These are phyloP conservation scores for Phylloscopus collybita DNA, from an alignment of 2,797 vertebrate genomes.

Conservation along the genomic window DNA sequence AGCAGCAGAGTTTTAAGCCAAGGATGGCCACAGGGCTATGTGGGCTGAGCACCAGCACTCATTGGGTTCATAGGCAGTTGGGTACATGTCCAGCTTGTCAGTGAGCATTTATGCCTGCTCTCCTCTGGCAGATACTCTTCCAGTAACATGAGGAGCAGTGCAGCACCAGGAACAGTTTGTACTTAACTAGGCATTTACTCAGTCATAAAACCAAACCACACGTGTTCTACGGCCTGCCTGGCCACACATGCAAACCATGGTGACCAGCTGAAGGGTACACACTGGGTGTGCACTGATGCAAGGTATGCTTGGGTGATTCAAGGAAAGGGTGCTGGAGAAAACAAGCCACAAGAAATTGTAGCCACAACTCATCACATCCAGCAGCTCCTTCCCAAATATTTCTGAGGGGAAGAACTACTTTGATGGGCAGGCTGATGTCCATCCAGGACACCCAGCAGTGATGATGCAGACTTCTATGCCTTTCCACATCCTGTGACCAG, in stretches of 20 bases:
- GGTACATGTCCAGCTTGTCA: not conserved
- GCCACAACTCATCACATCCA: not conserved
- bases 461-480: not conserved
- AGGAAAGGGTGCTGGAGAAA: not conserved
- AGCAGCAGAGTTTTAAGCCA: not conserved
- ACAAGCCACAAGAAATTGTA: not conserved
- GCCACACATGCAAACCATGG: not conserved
- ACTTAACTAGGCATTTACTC: not conserved
- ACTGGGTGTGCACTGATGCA: not conserved
- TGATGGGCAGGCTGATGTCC: not conserved
- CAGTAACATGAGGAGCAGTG: fast-evolving
- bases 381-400: not conserved
- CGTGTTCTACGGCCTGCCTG: not conserved
- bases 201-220: not conserved
- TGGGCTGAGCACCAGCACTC: not conserved
- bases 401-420: not conserved
- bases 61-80: not conserved
- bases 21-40: not conserved
- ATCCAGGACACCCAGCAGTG: not conserved
- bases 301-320: not conserved
- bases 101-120: not conserved
- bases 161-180: not conserved
- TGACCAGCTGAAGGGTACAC: not conserved
- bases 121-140: not conserved
- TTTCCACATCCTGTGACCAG: not conserved